Evolutionary conservation across 2,113 vertebrate genomes (phyloP), one percentile per base, ranked within the genome.

Genomic region (Pogona vitticeps): DNA sequence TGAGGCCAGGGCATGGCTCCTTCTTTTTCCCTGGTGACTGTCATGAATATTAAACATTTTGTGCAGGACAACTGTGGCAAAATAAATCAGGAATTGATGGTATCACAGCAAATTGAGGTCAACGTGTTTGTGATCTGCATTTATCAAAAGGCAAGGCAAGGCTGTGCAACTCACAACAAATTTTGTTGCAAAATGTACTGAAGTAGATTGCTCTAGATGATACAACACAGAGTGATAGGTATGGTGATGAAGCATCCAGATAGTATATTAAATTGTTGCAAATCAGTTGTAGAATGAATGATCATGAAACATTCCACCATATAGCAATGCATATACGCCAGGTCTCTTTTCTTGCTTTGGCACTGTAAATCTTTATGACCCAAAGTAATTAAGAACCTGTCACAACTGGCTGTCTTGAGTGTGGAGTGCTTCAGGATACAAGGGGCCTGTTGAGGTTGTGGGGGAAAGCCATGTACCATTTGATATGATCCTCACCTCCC

Each of bases 51-150:
- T 21, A 88, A 68, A 6, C 13, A 23, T 0, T 61, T 67, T 31
- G 36, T 82, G 9, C 4, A 80, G 1, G 9, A 21, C 15, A 20
- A 83, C 61, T 91, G 80, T 38, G 81, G 42, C 2, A 73, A 15
- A 68, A 77, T 84, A 76, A 88, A 78, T 72, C 84, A 91, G 80
- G 86, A 91, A 61, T 67, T 83, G 40, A 82, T 83, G 88, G 36
- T 6, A 90, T 33, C 23, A 18, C 38, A 85, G 59, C 26, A 89
- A 88, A 91, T 38, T 68, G 76, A 89, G 77, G 80, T 75, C 36
- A 89, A 81, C 87, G 23, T 78, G 23, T 1, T 26, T 72, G 2
- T 42, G 40, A 88, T 86, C 14, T 84, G 76, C 67, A 21, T 88
- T 86, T 80, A 36, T 89, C 75, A 91, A 46, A 9, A 21, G 89